Evolutionary conservation across 2,113 vertebrate species (phyloP), one percentile per base, ranked within the genome.

Genomic region (Cettia cetti): DNA sequence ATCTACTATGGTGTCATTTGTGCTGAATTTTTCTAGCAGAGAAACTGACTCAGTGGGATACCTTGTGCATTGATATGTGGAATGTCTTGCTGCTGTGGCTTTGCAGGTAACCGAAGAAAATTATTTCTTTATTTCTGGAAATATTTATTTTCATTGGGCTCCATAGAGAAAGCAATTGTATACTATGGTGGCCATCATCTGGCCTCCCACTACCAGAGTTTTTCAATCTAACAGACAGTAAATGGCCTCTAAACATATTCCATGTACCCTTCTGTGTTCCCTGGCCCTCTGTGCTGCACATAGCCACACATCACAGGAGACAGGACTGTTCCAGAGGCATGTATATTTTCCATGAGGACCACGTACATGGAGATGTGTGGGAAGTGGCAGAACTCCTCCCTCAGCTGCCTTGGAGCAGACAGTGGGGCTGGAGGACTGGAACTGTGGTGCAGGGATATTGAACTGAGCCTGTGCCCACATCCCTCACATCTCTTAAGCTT

Each of bases 321-420:
- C 0, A 54, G 31, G 37, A 24, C 37, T 80, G 1, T 17, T 69
- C 35, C 27, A 64, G 35, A 50, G 22, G 8, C 21, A 1, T 2
- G 1, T 5, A 9, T 14, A 72, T 84, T 77, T 78, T n/a, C 53
- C 39, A 4, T 5, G 7, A 77, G 31, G 22, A 82, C 12, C 19
- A 4, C 2, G 23, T 10, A 10, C 31, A 82, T 42, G 50, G 23
- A 56, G 37, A 4, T 16, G 39, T 24, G 56, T 37, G 47, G 61
- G 28, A 45, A 44, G 40, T 2, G 20, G 45, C 50, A 61, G 54
- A 63, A n/a, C 10, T 45, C 4, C 17, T 42, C 44, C 44, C 47
- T 76, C 66, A 61, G 31, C 42, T 70, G 40, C 19, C 66, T 49
- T 1, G 3, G 56, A 61, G 37, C 54, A 74, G 31, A 15, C 6